Conservation (phyloP, 92 coral and sea anemone species). For the Nematostella vectensis region DNA sequence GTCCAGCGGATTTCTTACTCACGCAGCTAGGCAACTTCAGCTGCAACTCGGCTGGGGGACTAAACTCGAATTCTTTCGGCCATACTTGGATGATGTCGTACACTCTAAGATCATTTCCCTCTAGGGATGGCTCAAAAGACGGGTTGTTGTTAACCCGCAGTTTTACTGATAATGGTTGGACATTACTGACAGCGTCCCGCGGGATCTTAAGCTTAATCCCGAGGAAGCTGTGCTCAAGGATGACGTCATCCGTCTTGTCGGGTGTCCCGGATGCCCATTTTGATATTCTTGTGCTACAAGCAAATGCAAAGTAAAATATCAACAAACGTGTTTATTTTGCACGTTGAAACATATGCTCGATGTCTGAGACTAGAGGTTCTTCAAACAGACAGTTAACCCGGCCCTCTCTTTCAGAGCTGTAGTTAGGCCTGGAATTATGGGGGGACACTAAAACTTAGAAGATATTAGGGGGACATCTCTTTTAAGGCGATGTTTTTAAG, state of each 20-base stretch:
- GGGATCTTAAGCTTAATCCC: slow-evolving; percentile 42
- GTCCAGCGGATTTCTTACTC: slow-evolving; percentile 48
- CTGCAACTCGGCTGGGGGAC: slow-evolving; percentile 51
- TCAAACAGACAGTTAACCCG: too few relatives aligned
- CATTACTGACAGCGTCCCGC: slow-evolving; percentile 10
- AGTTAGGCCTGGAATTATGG: too few relatives aligned
- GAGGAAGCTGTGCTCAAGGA: slow-evolving; percentile 34
- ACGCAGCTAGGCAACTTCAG: slow-evolving; percentile 62
- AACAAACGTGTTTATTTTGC: too few relatives aligned
- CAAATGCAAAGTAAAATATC: not conserved
- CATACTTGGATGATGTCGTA: slow-evolving; percentile 62
- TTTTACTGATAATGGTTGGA: slow-evolving; percentile 31
- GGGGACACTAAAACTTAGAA: too few relatives aligned
- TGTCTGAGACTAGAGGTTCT: too few relatives aligned
- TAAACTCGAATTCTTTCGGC: slow-evolving; percentile 56
- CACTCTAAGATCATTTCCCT: slow-evolving; percentile 66
- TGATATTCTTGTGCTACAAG: slow-evolving; percentile 46
- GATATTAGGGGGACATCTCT: too few relatives aligned
- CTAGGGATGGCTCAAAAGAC: slow-evolving; percentile 61
- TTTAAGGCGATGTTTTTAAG: too few relatives aligned
- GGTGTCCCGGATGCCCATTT: slow-evolving; percentile 34
- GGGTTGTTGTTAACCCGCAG: slow-evolving; percentile 50
- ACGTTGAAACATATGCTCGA: too few relatives aligned
- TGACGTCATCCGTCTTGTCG: slow-evolving; percentile 17
- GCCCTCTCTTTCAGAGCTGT: too few relatives aligned